These are phyloP conservation scores for Crotalus viridis DNA, from an alignment of 2,113 vertebrate genomes.

Conservation along the genomic window DNA sequence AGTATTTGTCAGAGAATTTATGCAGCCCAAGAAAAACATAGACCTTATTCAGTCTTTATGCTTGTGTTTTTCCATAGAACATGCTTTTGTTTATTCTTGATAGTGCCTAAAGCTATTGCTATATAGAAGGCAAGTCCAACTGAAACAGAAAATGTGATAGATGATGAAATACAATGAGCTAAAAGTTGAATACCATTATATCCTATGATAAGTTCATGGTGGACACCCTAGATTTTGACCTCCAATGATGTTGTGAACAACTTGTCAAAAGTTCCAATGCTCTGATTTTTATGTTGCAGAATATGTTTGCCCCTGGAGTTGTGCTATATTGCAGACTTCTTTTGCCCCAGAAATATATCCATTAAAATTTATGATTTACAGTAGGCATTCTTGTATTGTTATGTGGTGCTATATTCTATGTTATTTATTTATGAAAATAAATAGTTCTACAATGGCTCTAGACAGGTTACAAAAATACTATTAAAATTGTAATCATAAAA, in stretches of 20 bases:
- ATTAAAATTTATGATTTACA: constrained; percentile 6
- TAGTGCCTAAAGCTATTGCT: background rate
- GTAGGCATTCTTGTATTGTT: background rate
- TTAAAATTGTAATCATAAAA: background rate
- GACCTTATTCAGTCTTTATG: background rate
- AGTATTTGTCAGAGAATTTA: background rate
- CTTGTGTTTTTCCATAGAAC: background rate
- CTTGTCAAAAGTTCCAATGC: background rate
- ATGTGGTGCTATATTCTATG: background rate
- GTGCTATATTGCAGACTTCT: background rate
- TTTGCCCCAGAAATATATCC: background rate
- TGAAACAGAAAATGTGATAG: background rate
- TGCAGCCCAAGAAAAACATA: background rate
- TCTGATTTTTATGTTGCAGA: background rate
- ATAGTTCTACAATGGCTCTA: background rate
- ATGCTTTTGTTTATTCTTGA: background rate
- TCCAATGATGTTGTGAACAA: background rate
- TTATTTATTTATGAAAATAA: background rate
- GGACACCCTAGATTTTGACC: background rate
- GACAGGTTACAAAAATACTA: background rate
- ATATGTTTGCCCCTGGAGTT: background rate
- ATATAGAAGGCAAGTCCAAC: background rate
- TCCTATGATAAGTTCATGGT: background rate
- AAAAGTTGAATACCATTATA: background rate
- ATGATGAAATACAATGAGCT: constrained; percentile 12